A percentile compares a stretch with the other conserved stretches of the same genome.
These are phyloP conservation scores for Holacanthella duospinosa DNA, from an alignment of 2,888 invertebrate species.

Conservation along the genomic window DNA sequence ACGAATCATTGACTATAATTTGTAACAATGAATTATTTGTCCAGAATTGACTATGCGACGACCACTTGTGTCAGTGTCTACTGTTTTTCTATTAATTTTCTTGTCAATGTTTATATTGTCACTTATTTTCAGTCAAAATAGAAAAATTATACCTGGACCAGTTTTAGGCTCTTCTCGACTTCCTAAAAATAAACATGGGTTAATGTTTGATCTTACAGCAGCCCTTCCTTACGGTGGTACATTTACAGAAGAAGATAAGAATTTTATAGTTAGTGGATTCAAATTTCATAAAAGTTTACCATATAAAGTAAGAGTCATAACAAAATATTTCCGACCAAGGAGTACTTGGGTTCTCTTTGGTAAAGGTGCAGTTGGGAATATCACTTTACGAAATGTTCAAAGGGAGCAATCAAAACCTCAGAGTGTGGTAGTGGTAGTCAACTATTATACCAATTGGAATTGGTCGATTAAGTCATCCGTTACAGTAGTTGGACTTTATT, in stretches of 20 bases:
- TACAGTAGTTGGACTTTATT: background rate
- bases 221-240: background rate
- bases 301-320: background rate
- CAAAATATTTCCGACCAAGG: background rate
- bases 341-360: background rate
- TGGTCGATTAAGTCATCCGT: background rate
- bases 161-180: background rate
- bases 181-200: background rate
- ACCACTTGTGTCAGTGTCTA: background rate
- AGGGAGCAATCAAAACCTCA: background rate
- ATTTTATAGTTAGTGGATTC: conserved; percentile 3
- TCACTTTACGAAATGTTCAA: background rate
- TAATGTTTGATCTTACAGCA: background rate
- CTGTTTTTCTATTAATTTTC: background rate
- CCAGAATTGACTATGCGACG: background rate
- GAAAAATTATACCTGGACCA: background rate
- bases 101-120: background rate
- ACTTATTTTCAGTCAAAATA: background rate
- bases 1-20: too few species aligned
- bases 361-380: background rate
- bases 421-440: background rate
- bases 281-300: background rate
- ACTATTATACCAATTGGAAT: background rate
- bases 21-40: background rate
- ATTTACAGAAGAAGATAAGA: background rate